Conservation (phyloP, 1,140 invertebrate genomes). For the Vanessa tameamea region DNA sequence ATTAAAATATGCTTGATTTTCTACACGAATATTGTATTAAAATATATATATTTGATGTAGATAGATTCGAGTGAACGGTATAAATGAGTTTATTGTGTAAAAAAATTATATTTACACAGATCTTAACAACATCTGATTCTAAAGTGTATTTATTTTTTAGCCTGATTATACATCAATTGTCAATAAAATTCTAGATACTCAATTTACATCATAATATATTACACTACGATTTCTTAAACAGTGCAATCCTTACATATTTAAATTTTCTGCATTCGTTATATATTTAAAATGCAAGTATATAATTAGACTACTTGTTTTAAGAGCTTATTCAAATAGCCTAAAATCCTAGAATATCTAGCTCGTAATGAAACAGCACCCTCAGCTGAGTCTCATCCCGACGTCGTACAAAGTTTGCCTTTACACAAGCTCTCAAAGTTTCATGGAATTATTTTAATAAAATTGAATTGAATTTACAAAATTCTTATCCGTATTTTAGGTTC, state of each 20-base stretch:
- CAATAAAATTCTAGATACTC: too few relatives aligned
- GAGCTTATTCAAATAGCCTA: conserved; percentile 45
- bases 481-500: neutral
- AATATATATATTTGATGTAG: too few relatives aligned
- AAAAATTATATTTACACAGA: too few relatives aligned
- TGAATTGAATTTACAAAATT: neutral
- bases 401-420: conserved; percentile 45
- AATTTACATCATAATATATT: too few relatives aligned
- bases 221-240: too few relatives aligned
- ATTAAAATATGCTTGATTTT: too few relatives aligned
- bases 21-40: too few relatives aligned
- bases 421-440: conserved; percentile 55
- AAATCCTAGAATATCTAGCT: conserved; percentile 53
- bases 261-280: conserved; percentile 1
- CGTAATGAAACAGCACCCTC: conserved; percentile 54
- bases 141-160: too few relatives aligned
- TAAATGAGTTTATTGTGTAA: too few relatives aligned
- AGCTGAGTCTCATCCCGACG: conserved; percentile 55
- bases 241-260: neutral
- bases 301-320: conserved; percentile 33
- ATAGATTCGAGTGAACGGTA: too few relatives aligned
- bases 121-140: too few relatives aligned
- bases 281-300: conserved; percentile 19
- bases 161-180: too few relatives aligned
- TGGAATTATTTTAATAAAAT: conserved; percentile 20